A percentile compares a stretch with the other conserved stretches of the same genome.
Evolutionary conservation across 1,140 invertebrate genomes (phyloP).

Genomic region (Trichomalopsis sarcophagae): DNA sequence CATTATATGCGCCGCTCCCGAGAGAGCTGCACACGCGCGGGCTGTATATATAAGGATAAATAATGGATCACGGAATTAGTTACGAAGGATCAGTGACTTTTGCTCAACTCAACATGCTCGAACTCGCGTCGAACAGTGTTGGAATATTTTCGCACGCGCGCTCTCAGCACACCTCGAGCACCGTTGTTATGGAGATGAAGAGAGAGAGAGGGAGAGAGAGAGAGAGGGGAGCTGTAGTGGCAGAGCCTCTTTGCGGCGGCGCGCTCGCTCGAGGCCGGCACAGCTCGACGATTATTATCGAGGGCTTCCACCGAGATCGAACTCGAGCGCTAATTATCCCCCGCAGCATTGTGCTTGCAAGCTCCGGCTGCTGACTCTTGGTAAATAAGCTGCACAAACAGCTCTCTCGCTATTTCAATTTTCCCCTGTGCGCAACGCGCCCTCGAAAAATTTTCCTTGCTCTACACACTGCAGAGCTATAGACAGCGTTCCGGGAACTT

Average conservation of each 20-base stretch:
- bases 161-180: not conserved
- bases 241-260: not conserved
- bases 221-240: not conserved
- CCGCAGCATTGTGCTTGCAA: not conserved
- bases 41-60: not conserved
- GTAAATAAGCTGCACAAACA: not conserved
- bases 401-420: not conserved
- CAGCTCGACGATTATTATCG: not conserved
- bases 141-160: not conserved
- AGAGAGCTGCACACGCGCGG: not conserved
- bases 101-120: not conserved
- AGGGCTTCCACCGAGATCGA: not conserved
- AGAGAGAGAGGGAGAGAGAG: not conserved
- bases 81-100: not conserved
- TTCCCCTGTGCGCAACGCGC: not conserved
- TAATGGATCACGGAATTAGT: too few relatives aligned
- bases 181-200: conserved; percentile 27
- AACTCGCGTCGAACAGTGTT: not conserved
- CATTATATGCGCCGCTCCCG: not conserved
- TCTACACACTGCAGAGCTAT: too few relatives aligned
- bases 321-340: conserved; percentile 12
- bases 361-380: not conserved
- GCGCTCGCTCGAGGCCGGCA: not conserved
- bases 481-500: not conserved
- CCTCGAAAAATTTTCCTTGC: too few relatives aligned